Evolutionary conservation across 30 jellyfish, hydroid and myxozoan genomes (phyloP), one percentile per base, ranked within the genome.

Genomic region (Clytia hemisphaerica): DNA sequence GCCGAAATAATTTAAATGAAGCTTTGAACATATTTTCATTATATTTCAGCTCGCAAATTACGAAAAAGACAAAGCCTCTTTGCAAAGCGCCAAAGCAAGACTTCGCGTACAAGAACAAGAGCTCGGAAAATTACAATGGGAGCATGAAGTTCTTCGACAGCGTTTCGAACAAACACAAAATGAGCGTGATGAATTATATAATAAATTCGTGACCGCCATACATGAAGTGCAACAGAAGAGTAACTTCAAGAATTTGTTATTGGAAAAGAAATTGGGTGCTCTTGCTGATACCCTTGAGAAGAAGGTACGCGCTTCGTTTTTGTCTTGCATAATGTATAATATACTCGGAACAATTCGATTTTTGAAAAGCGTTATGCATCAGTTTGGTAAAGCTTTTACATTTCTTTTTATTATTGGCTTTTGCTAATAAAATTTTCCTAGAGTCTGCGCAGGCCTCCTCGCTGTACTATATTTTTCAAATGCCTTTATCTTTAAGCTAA

Each of bases 151-250:
- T 35, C 71, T 89, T 73, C 81, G 61, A 28, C 98, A 89, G 36
- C 83, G 98, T 0, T 89, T 89, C 57, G 98, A 89, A 54, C 94
- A 80, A 35, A 89, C 94, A 9, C 95, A 89, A 44, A 62, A 45
- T 36, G 98, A 89, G 64, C 54, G 98, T 57, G 98, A 89, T 66
- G 98, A 89, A 38, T 47, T 89, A 44, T 89, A 89, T 33, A 80
- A 82, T 6, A 80, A 82, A 46, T 89, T 89, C 35, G 98, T 89
- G 64, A 81, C 76, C 27, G 95, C 98, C 12, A 89, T 89, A 28
- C 98, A 89, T 32, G 98, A 89, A 53, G 98, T 89, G n/a, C 98
- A 89, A 45, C 98, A 89, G 73, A 89, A 89, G 58, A 84, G 98
- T 53, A 89, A 89, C 35, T 89, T 89, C 83, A 89, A 89, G 80